Conservation (phyloP, 2,113 vertebrate species). For the Antechinus stuartii region DNA sequence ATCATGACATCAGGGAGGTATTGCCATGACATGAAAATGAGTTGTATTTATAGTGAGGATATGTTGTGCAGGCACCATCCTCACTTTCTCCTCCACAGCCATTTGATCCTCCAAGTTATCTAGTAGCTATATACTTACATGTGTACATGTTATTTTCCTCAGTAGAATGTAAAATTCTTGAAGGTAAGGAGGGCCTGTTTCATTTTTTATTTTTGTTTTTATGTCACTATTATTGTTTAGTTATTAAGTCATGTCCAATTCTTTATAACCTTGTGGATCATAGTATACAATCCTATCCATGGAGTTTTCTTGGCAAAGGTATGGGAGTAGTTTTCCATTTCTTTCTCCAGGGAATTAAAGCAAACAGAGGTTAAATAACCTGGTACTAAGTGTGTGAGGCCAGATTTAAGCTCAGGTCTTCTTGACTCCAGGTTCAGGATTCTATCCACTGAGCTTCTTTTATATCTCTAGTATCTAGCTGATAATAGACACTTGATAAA, state of each 20-base stretch:
- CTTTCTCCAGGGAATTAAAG: background rate
- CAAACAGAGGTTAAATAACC: background rate
- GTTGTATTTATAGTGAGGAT: too few species aligned
- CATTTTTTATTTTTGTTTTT: background rate
- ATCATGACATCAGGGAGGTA: too few species aligned
- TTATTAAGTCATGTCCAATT: background rate
- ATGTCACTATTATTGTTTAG: background rate
- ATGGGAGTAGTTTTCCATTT: background rate
- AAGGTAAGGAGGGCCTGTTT: background rate
- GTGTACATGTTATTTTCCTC: background rate
- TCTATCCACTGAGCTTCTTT: background rate
- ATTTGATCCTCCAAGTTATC: background rate
- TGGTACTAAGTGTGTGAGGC: background rate
- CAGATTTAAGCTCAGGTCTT: background rate
- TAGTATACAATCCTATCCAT: background rate
- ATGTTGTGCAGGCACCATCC: too few species aligned
- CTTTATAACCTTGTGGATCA: background rate
- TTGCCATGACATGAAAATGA: too few species aligned
- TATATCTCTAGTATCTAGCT: background rate
- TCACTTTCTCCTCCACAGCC: too few species aligned
- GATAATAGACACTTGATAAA: background rate
- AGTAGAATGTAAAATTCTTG: too few species aligned
- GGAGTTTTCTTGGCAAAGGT: background rate
- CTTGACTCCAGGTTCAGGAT: background rate
- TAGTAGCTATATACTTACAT: background rate